These are phyloP conservation scores for Diachasma alloeum DNA, from an alignment of 1,140 invertebrate species.

Conservation along the genomic window DNA sequence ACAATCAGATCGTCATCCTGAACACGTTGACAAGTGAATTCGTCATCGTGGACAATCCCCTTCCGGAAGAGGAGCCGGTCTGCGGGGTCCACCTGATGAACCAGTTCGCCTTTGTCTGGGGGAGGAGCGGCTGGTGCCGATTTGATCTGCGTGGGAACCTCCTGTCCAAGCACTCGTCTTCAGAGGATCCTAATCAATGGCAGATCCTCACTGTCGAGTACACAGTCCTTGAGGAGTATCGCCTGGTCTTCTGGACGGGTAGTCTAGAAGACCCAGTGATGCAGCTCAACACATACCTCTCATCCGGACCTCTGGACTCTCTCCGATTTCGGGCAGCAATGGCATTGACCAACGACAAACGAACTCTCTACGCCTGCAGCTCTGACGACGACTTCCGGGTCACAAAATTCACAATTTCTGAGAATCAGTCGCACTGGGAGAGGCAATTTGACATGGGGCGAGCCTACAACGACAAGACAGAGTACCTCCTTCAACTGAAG, in stretches of 20 bases:
- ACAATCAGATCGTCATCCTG: conserved; percentile 88
- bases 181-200: conserved; percentile 72
- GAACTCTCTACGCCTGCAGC: conserved; percentile 70
- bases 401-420: conserved; percentile 65
- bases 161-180: conserved; percentile 68
- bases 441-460: conserved; percentile 69
- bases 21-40: conserved; percentile 94
- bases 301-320: conserved; percentile 68
- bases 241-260: conserved; percentile 81
- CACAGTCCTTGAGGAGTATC: conserved; percentile 74
- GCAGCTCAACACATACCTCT: conserved; percentile 70
- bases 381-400: conserved; percentile 68
- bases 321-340: conserved; percentile 72
- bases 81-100: conserved; percentile 80
- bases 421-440: conserved; percentile 69
- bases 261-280: conserved; percentile 78
- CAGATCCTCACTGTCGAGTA: conserved; percentile 80
- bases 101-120: conserved; percentile 76
- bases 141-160: conserved; percentile 81
- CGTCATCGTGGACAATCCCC: conserved; percentile 82
- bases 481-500: conserved; percentile 83
- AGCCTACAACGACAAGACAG: conserved; percentile 73
- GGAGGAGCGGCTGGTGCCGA: conserved; percentile 72
- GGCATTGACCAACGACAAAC: conserved; percentile 68
- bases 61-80: conserved; percentile 75